Conservation (phyloP, 2,113 vertebrate species). For the Xerus inauris region DNA sequence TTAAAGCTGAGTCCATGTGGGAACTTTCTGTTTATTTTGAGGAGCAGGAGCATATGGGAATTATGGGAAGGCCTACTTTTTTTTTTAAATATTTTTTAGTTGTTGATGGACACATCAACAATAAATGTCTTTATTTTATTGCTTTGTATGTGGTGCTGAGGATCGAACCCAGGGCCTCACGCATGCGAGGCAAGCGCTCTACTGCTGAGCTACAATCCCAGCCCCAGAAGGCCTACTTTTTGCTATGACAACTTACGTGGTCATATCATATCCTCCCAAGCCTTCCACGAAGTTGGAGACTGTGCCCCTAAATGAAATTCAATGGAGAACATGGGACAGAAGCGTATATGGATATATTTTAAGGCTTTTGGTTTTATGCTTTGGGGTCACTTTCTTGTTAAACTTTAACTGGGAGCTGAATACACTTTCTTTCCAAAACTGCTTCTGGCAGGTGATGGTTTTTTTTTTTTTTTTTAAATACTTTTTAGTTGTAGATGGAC, state of each 20-base stretch:
- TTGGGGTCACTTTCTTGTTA: slow-evolving; percentile 33
- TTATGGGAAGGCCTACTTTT: slow-evolving; percentile 44
- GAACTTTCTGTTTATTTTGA: slow-evolving; percentile 46
- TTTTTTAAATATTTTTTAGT: no score
- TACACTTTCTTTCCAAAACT: not conserved
- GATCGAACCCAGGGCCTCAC: no score
- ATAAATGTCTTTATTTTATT: no score
- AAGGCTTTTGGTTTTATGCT: not conserved
- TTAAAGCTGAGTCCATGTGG: slow-evolving; percentile 39
- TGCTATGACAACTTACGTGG: not conserved
- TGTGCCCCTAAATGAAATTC: not conserved
- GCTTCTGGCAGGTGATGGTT: not conserved
- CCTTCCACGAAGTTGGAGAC: not conserved
- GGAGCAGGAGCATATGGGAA: not conserved
- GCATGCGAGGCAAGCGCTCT: no score
- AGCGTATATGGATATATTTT: not conserved
- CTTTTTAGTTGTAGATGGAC: no score
- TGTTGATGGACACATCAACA: no score
- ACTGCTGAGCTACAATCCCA: no score
- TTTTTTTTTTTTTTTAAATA: no score
- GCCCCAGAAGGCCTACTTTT: slow-evolving; percentile 49
- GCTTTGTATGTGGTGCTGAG: no score
- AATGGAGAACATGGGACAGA: not conserved
- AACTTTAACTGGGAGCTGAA: not conserved
- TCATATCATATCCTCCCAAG: not conserved